Conservation (phyloP, 30 jellyfish, hydroid and myxozoan species). For the Clytia hemisphaerica region DNA sequence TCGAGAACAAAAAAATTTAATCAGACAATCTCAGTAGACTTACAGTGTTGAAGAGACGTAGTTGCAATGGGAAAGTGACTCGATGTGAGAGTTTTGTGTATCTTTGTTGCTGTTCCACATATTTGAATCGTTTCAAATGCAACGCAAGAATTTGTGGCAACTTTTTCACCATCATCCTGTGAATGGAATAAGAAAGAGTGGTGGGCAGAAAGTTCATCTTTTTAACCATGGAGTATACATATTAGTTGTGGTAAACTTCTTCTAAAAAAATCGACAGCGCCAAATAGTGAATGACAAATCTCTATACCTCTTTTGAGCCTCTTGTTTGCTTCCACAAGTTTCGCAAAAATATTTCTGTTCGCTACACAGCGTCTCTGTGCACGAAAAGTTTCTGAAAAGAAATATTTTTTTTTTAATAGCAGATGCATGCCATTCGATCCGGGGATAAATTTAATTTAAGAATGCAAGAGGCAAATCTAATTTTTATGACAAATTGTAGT, state of each 20-base stretch:
- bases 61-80: constrained; percentile 88
- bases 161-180: constrained; percentile 86
- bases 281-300: too few species aligned
- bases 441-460: too few species aligned
- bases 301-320: constrained; percentile 85
- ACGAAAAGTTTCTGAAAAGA: constrained; percentile 71
- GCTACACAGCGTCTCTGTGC: constrained; percentile 88
- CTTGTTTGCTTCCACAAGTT: constrained; percentile 96
- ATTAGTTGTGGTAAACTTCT: too few species aligned
- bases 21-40: constrained; percentile 5
- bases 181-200: too few species aligned
- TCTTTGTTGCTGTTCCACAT: constrained; percentile 85
- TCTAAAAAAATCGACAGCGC: too few species aligned
- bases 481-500: too few species aligned
- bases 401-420: too few species aligned
- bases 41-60: constrained; percentile 70
- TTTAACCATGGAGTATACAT: too few species aligned
- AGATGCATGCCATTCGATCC: too few species aligned
- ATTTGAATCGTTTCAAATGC: constrained; percentile 83
- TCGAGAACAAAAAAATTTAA: neutral
- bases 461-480: too few species aligned
- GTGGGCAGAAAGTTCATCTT: too few species aligned
- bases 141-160: constrained; percentile 87
- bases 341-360: constrained; percentile 91
- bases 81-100: constrained; percentile 83